phyloP scores from a whole-genome alignment of 2,113 vertebrate species.

The Pteronura brasiliensis region DNA sequence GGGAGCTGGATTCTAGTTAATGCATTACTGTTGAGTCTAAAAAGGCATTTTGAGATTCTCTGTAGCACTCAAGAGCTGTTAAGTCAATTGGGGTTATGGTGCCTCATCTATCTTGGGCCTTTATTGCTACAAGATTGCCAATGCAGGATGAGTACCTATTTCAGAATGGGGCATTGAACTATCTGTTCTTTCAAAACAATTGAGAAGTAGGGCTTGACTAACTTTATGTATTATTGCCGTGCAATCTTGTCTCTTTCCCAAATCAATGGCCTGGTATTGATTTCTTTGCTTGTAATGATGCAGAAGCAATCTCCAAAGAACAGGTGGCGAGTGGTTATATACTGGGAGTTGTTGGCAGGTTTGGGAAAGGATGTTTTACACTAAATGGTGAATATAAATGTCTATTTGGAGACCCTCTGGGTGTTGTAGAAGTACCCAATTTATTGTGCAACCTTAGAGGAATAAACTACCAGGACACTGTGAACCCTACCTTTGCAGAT shows the following conservation, averaged over 20 bases:
- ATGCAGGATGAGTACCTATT: slow-evolving; percentile 42
- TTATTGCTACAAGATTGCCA: slow-evolving; percentile 41
- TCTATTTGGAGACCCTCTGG: slow-evolving; percentile 50
- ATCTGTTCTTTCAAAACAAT: slow-evolving; percentile 46
- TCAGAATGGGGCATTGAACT: slow-evolving; percentile 51
- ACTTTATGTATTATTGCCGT: slow-evolving; percentile 53
- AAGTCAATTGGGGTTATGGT: slow-evolving; percentile 7
- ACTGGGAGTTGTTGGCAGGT: slow-evolving; percentile 45
- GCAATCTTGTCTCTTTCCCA: slow-evolving; percentile 54
- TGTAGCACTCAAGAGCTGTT: not conserved
- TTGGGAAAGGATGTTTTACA: slow-evolving; percentile 53
- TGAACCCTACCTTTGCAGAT: slow-evolving; percentile 14
- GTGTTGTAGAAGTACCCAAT: slow-evolving; percentile 25
- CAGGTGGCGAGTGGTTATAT: slow-evolving; percentile 57
- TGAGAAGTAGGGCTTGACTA: slow-evolving; percentile 58
- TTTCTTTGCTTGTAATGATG: slow-evolving; percentile 57
- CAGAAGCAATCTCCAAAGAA: slow-evolving; percentile 64
- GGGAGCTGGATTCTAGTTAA: not conserved
- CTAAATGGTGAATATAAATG: slow-evolving; percentile 67
- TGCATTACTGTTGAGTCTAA: slow-evolving; percentile 22
- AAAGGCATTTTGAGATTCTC: slow-evolving; percentile 45
- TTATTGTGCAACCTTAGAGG: not conserved
- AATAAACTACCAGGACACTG: not conserved
- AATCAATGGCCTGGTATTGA: slow-evolving; percentile 56
- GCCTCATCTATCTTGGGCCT: slow-evolving; percentile 24